Percentiles rank a stretch among this genome's conserved stretches.
phyloP scores from a whole-genome alignment of 1,140 invertebrate species.

The Asbolus verrucosus region DNA sequence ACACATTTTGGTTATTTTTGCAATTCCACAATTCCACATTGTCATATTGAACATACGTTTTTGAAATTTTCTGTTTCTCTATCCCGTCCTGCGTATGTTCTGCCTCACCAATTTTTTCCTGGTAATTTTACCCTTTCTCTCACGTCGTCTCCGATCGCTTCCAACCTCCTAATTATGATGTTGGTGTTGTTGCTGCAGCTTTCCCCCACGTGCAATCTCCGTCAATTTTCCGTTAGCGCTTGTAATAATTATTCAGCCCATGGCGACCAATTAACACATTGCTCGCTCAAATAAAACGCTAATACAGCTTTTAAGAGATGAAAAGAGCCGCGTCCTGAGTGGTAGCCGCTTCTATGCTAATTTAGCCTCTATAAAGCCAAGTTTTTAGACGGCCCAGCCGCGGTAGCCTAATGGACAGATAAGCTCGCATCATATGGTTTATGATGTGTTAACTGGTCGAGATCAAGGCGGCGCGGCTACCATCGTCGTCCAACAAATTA shows the following conservation, averaged over 20 bases:
- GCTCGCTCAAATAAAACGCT: conserved; percentile 57
- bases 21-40: no score
- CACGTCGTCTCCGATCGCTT: no score
- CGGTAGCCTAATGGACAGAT: conserved; percentile 60
- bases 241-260: conserved; percentile 42
- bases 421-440: conserved; percentile 60
- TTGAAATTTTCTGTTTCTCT: no score
- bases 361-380: conserved; percentile 14
- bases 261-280: conserved; percentile 59
- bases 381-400: conserved; percentile 52
- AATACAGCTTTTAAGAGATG: conserved; percentile 62
- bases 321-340: conserved; percentile 49
- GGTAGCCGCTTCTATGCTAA: conserved; percentile 48
- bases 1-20: no score
- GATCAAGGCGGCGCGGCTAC: conserved; percentile 52
- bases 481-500: conserved; percentile 53
- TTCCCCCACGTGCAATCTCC: neutral
- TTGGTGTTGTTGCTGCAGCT: no score
- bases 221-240: conserved; percentile 17
- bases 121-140: no score
- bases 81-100: no score
- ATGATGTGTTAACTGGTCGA: conserved; percentile 59
- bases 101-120: no score
- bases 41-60: no score
- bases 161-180: no score